Base-by-base conservation (phyloP, 2,888 invertebrate genomes). In the Microctonus brassicae region DNA sequence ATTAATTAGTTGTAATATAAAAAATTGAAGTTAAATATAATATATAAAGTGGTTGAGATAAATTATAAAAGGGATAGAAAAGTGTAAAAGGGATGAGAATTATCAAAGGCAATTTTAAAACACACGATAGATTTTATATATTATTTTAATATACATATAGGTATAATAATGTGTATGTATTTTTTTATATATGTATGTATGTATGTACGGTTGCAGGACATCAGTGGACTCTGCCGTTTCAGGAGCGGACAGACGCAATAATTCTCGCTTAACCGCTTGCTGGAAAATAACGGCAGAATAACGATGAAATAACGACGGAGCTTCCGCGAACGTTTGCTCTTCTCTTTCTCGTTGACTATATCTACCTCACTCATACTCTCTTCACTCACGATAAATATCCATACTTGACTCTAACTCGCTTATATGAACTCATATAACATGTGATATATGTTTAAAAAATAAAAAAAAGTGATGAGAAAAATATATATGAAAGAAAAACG, bases 231-330 rank as follows among this genome's bases (percentile, higher is more conserved):
- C 36, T 61, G 55, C 29, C 66, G 39, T 72, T 72, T 67, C 67
- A 73, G 52, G 60, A 74, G 76, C 73, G 75, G 66, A 75, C 74
- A 77, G 76, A 75, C 70, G 79, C 75, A 80, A 81, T 82, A 80
- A 83, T 79, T 83, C 81, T 81, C 77, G 72, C 72, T 83, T 79
- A 80, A 82, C 78, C 79, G 77, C 75, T 70, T 77, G 78, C 76
- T 78, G 75, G 76, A 81, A 81, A 80, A 81, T 80, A 79, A 78
- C 77, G 75, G 72, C 76, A 75, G 80, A 82, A 81, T 82, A 84
- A 82, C 80, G 80, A 80, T 79, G 76, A 81, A 82, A 82, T 81
- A 83, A 82, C 80, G 80, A 83, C 78, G 81, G 73, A 79, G 81
- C 78, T 78, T 77, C 74, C 73, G 72, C 67, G 77, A 77, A 77